A percentile compares a stretch with the other conserved stretches of the same genome.
These are phyloP conservation scores for Hypomecis punctinalis DNA, from an alignment of 2,888 invertebrate genomes.

Conservation along the genomic window DNA sequence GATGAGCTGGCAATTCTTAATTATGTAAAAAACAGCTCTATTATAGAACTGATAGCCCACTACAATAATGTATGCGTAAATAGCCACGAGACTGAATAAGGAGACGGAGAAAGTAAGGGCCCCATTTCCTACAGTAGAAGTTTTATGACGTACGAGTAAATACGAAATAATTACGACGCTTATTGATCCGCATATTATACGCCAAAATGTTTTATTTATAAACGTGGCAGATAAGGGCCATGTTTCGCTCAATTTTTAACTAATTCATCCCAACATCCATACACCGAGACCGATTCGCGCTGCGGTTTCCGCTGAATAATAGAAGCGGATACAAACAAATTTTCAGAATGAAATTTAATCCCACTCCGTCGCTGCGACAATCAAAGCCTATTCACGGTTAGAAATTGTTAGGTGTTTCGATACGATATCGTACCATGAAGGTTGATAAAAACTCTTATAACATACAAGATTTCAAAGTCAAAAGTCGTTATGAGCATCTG, in stretches of 20 bases:
- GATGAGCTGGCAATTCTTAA: too few species aligned
- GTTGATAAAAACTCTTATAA: too few species aligned
- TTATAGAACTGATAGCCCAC: too few species aligned
- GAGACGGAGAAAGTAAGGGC: too few species aligned
- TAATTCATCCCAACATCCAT: constrained; percentile 14
- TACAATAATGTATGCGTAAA: too few species aligned
- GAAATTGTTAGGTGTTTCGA: constrained; percentile 11
- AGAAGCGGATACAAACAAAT: constrained; percentile 37
- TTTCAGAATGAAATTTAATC: constrained; percentile 39
- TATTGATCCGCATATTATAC: neutral
- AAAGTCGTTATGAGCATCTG: too few species aligned
- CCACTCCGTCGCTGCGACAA: constrained; percentile 46
- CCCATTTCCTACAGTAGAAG: too few species aligned
- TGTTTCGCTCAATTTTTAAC: constrained; percentile 21
- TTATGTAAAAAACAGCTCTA: too few species aligned
- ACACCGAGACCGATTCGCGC: constrained; percentile 14
- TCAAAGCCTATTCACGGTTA: constrained; percentile 51
- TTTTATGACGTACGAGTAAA: too few species aligned
- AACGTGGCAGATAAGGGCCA: neutral
- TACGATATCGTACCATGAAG: constrained; percentile 1
- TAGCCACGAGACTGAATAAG: too few species aligned
- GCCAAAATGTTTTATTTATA: neutral
- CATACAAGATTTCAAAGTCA: too few species aligned
- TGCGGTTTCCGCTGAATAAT: constrained; percentile 32
- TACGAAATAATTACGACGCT: neutral